Evolutionary conservation across 2,797 vertebrate genomes (phyloP).

Genomic region (Eulemur rubriventer): DNA sequence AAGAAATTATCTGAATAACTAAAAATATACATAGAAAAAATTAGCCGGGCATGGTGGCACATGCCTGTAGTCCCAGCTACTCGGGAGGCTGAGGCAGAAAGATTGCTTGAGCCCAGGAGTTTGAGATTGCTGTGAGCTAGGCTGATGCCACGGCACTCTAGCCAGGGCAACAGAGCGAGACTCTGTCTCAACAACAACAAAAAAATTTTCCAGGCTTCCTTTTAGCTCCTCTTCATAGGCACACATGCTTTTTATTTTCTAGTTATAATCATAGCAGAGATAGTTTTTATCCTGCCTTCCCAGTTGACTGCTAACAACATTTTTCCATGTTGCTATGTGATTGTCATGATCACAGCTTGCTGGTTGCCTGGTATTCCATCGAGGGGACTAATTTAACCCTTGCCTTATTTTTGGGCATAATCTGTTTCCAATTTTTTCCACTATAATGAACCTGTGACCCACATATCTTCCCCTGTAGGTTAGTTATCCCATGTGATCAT

Average conservation of each 20-base stretch:
- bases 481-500: fast-evolving
- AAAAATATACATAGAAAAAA: too few species aligned
- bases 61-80: too few species aligned
- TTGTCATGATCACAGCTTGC: background rate
- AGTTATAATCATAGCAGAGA: background rate
- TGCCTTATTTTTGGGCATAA: background rate
- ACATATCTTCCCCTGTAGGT: fast-evolving
- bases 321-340: background rate
- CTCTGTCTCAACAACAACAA: too few species aligned
- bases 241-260: background rate
- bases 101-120: too few species aligned
- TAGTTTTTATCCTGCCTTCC: background rate
- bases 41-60: too few species aligned
- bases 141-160: too few species aligned
- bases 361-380: background rate
- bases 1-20: too few species aligned
- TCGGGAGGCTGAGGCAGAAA: too few species aligned
- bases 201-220: background rate
- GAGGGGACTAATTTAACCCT: background rate
- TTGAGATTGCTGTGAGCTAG: too few species aligned
- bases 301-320: background rate
- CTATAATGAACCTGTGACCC: too few species aligned
- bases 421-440: background rate
- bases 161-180: too few species aligned
- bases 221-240: background rate